Base-by-base conservation (phyloP, 2,888 invertebrate species). In the Drosophila hamatofila region DNA sequence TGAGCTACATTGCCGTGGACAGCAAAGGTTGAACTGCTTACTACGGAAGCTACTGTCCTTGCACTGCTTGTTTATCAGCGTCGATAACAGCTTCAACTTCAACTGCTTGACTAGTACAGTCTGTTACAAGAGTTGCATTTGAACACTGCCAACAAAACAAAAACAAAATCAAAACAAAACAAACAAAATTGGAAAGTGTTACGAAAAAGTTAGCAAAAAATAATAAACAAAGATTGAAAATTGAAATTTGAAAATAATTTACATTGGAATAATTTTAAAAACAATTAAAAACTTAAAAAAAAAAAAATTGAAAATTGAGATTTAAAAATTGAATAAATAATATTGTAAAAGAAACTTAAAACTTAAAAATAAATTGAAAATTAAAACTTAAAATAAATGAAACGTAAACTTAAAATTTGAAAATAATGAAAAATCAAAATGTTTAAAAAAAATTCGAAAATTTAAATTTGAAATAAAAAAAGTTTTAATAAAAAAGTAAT, bases 111-210 rank as follows among this genome's bases (percentile, higher is more conserved):
- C 54, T n/a, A 18, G 54, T 39, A 39, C 37, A 39, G 39, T 39
- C 1, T 6, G 18, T n/a, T 16, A 23, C 54, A 54, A 25, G 6
- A 54, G 12, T 16, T 63, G 57, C 58, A 39, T 33, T 46, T n/a
- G 18, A 58, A 58, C 54, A 64, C 64, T 70, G 54, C 46, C 63
- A 68, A n/a, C 55, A 51, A n/a, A n/a, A 30, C 9, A 23, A 21
- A 37, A 35, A 37, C 16, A 33, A 18, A 42, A 42, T 21, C 42
- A 21, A 42, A 42, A 21, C 12, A 6, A 14, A 44, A 44, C 44
- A 44, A 23, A 41, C 4, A 14, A 46, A 23, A 18, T 4, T 21
- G 30, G 18, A 23, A 60, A n/a, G 11, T 21, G 49, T 64, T 64
- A 60, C 12, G 12, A 9, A 35, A 51, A 33, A 21, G 3, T 14